These are phyloP conservation scores for Mobula birostris DNA, from an alignment of 2,113 vertebrate genomes.

Conservation along the genomic window DNA sequence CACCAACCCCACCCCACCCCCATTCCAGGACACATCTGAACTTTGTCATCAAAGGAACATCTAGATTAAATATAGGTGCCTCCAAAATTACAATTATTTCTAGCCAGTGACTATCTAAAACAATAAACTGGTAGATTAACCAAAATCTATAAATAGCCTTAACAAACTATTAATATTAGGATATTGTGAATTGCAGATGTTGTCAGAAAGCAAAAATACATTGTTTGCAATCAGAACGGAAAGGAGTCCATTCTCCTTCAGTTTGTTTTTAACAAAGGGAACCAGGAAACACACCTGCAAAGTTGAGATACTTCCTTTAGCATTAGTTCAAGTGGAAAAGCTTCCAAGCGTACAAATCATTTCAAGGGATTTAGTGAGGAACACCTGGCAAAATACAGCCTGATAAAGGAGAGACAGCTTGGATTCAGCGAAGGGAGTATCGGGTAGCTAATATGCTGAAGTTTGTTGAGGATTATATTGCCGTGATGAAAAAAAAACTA, in stretches of 20 bases:
- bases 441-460: neutral
- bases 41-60: too few relatives aligned
- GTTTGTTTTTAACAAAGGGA: neutral
- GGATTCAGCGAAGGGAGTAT: neutral
- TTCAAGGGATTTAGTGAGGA: neutral
- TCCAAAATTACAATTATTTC: neutral
- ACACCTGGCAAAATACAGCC: slow-evolving; percentile 20
- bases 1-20: too few relatives aligned
- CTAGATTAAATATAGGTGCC: too few relatives aligned
- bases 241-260: neutral
- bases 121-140: neutral
- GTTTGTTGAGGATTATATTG: neutral
- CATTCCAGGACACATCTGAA: too few relatives aligned
- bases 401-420: neutral
- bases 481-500: neutral
- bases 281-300: neutral
- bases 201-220: neutral
- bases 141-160: neutral
- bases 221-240: neutral
- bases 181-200: neutral
- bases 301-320: neutral
- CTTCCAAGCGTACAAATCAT: neutral
- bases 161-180: neutral
- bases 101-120: neutral
- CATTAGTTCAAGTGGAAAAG: neutral